Base-by-base conservation (phyloP, 2,113 vertebrate genomes). In the Siphamia tubifer region DNA sequence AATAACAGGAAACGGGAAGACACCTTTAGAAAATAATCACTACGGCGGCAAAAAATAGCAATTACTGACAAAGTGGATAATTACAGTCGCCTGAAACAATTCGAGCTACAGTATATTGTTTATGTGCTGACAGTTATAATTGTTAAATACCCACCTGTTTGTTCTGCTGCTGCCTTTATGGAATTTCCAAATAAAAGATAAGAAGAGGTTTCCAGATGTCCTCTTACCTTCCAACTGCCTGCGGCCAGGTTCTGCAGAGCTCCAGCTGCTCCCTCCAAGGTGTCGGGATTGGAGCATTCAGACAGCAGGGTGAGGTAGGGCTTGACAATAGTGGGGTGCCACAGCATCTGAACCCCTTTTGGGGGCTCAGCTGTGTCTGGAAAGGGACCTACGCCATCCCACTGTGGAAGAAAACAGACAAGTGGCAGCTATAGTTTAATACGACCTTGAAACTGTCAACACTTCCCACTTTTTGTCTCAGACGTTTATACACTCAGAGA, bases 271-370 rank as follows among this genome's bases (percentile, higher is more conserved):
- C 98, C 98, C 91, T 99, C 98, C 88, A 99, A 92, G 0, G 98
- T 99, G 92, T 99, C 98, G 16, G 97, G 95, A 82, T 99, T 99
- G 71, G 98, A 99, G 94, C 98, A 99, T 92, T 99, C 98, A 68
- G 98, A 99, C 81, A 99, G 94, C 89, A 99, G 95, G 63, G 97
- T 97, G 94, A 99, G 97, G 96, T 99, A 99, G 92, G 98, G 98
- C 94, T 99, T 99, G 86, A 99, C 97, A 83, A 99, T 98, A 81
- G 96, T 98, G 38, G 98, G 98, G 93, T 99, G 97, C 97, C 97
- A 99, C 89, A 99, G 90, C 96, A 99, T 98, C 92, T 99, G 96
- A 89, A 99, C 97, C 67, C 98, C 97, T 92, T 98, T 99, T 53
- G 97, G 98, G 66, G 96, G 96, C 75, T 99, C 95, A 23, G 94